Evolutionary conservation across 2,888 invertebrate genomes (phyloP).

Genomic region (Mellilla xanthometata): DNA sequence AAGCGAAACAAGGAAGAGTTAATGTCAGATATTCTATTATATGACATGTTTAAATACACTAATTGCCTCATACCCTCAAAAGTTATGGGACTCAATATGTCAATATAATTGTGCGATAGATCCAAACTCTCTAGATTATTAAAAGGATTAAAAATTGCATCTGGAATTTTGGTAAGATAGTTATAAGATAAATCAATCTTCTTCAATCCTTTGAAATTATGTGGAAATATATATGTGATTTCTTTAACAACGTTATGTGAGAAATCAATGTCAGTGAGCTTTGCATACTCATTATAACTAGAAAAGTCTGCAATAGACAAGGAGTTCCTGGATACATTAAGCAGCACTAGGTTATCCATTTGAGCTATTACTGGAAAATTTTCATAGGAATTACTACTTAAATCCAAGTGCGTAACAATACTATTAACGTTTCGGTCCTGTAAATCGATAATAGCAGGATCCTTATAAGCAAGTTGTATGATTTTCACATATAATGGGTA

Average conservation of each 20-base stretch:
- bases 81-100: conserved; percentile 38
- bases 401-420: conserved; percentile 34
- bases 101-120: conserved; percentile 54
- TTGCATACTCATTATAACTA: conserved; percentile 34
- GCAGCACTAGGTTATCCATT: conserved; percentile 40
- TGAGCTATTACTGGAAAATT: conserved; percentile 31
- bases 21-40: conserved; percentile 50
- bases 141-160: conserved; percentile 46
- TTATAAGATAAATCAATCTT: conserved; percentile 55
- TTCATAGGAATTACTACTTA: conserved; percentile 40
- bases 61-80: conserved; percentile 57
- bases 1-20: conserved; percentile 54
- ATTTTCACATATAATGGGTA: not conserved
- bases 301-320: conserved; percentile 43
- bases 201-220: conserved; percentile 31
- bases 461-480: not conserved
- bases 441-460: not conserved
- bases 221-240: conserved; percentile 29
- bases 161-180: conserved; percentile 42
- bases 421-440: not conserved
- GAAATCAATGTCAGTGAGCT: conserved; percentile 46
- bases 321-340: conserved; percentile 49
- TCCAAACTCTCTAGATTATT: conserved; percentile 46
- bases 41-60: conserved; percentile 45
- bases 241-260: conserved; percentile 52